Conservation (phyloP, 2,113 vertebrate species). For the Lutjanus erythropterus region DNA sequence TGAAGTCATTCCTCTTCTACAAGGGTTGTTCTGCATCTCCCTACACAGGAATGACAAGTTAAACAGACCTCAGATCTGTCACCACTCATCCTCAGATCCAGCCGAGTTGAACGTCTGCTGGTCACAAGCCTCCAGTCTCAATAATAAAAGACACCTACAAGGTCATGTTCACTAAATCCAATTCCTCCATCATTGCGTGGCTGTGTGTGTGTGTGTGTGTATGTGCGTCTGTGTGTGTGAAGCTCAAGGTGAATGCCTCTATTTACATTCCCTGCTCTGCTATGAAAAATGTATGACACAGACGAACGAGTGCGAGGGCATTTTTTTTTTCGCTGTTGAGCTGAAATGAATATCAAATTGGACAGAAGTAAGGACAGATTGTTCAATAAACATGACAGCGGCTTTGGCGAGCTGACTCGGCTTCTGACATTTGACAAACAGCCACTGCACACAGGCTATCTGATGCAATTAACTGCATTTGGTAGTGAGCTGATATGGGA, state of each 20-base stretch:
- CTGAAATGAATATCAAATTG: conserved; percentile 39
- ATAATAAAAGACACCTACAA: conserved; percentile 65
- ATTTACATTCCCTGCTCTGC: conserved; percentile 43
- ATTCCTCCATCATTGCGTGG: conserved; percentile 28
- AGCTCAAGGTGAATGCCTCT: conserved; percentile 69
- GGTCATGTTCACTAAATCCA: conserved; percentile 66
- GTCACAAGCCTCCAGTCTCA: conserved; percentile 9
- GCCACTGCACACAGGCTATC: conserved; percentile 17
- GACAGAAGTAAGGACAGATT: conserved; percentile 47
- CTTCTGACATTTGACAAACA: conserved; percentile 55
- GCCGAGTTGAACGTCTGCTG: conserved; percentile 19
- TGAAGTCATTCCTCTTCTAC: too few relatives aligned
- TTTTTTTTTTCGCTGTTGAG: not conserved
- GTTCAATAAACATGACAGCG: conserved; percentile 43
- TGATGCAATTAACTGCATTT: conserved; percentile 44
- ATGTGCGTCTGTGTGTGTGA: not conserved
- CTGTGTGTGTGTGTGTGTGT: conserved; percentile 2
- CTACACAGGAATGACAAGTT: not conserved
- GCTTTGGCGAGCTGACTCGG: conserved; percentile 31
- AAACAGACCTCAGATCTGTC: conserved; percentile 14
- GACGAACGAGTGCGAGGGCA: conserved; percentile 9
- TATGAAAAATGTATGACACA: conserved; percentile 57
- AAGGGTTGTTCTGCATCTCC: not conserved
- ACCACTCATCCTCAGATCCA: conserved; percentile 27
- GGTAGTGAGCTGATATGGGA: conserved; percentile 20